phyloP scores from a whole-genome alignment of 2,888 invertebrate species.

The Atrina japonica region DNA sequence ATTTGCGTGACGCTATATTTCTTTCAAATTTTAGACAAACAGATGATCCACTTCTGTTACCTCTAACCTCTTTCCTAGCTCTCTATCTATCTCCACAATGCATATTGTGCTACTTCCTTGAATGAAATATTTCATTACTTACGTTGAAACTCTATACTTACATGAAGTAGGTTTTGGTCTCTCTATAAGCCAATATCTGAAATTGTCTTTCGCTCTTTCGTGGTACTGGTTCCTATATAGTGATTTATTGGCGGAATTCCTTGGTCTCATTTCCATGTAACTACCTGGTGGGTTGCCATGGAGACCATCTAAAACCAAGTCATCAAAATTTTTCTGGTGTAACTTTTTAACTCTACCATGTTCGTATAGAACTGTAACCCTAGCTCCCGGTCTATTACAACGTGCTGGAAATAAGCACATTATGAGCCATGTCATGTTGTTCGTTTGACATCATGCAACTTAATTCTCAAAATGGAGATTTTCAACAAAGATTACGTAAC shows the following conservation, averaged over 20 bases:
- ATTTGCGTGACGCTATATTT: too few species aligned
- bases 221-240: slow-evolving; percentile 64
- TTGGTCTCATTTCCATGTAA: slow-evolving; percentile 56
- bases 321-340: slow-evolving; percentile 51
- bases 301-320: slow-evolving; percentile 59
- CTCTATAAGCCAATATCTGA: slow-evolving; percentile 77
- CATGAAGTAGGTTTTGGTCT: slow-evolving; percentile 76
- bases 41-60: too few species aligned
- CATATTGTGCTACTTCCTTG: too few species aligned
- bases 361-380: slow-evolving; percentile 19
- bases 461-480: too few species aligned
- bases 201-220: slow-evolving; percentile 72
- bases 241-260: slow-evolving; percentile 48
- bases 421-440: slow-evolving; percentile 7
- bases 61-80: too few species aligned
- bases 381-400: slow-evolving; percentile 12
- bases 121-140: not conserved
- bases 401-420: slow-evolving; percentile 17
- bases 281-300: slow-evolving; percentile 56
- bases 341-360: slow-evolving; percentile 24
- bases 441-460: too few species aligned
- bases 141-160: slow-evolving; percentile 55
- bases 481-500: too few species aligned
- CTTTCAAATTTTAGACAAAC: too few species aligned
- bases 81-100: too few species aligned